Percentiles rank a stretch among this genome's conserved stretches.
Conservation (phyloP, 92 coral and sea anemone species). For the Nematostella vectensis region DNA sequence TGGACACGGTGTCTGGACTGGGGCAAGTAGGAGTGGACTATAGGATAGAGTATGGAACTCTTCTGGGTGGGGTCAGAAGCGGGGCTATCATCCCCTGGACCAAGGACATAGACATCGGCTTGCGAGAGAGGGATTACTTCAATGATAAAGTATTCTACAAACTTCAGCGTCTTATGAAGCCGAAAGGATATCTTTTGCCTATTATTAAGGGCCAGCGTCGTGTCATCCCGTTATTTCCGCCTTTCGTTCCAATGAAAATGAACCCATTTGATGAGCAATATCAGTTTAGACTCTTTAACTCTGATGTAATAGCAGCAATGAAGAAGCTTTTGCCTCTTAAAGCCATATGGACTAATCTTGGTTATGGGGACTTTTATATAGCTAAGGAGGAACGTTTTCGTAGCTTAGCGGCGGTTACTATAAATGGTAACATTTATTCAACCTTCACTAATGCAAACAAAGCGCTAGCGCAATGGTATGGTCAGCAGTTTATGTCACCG, state of each 20-base stretch:
- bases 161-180: background rate
- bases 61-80: constrained; percentile 47
- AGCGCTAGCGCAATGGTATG: constrained; percentile 12
- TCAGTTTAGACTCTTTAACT: constrained; percentile 8
- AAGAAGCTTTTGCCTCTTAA: constrained; percentile 2
- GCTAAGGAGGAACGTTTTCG: constrained; percentile 13
- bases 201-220: constrained; percentile 18
- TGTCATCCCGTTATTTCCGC: constrained; percentile 14
- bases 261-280: constrained; percentile 3
- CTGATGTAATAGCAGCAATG: background rate
- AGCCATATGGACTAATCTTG: constrained; percentile 11
- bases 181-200: constrained; percentile 6
- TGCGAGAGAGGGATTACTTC: constrained; percentile 14
- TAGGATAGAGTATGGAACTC: constrained; percentile 41
- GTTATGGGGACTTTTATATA: constrained; percentile 21
- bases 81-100: constrained; percentile 36
- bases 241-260: background rate
- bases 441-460: constrained; percentile 8
- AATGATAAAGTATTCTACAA: background rate
- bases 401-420: constrained; percentile 9
- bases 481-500: constrained; percentile 9
- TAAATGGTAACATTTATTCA: constrained; percentile 14
- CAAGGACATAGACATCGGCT: constrained; percentile 26
- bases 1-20: constrained; percentile 10
- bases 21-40: constrained; percentile 28